Conservation (phyloP, 2,113 vertebrate species). For the Channa argus region DNA sequence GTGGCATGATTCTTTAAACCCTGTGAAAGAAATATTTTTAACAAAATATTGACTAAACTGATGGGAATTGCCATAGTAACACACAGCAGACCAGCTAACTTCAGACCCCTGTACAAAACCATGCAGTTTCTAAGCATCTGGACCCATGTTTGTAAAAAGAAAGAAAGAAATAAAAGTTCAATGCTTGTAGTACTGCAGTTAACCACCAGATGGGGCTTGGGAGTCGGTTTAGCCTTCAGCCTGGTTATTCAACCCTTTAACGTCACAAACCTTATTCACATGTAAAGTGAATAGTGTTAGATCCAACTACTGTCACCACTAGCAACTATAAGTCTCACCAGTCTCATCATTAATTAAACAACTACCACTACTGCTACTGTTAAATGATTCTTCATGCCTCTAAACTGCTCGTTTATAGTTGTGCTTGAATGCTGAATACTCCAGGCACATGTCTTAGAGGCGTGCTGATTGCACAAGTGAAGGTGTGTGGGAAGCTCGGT, state of each 20-base stretch:
- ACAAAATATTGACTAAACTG: too few species aligned
- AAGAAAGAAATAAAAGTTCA: too few species aligned
- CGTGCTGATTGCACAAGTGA: background rate
- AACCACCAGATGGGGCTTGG: conserved; percentile 65
- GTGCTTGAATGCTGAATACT: background rate
- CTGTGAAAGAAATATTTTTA: too few species aligned
- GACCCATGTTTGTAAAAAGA: too few species aligned
- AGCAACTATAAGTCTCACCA: background rate
- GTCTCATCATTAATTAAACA: too few species aligned
- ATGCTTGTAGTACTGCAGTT: background rate
- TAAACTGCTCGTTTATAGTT: background rate
- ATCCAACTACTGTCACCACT: background rate
- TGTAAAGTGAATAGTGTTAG: background rate
- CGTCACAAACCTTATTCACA: background rate
- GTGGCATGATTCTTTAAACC: too few species aligned
- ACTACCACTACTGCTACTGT: too few species aligned
- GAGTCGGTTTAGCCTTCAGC: conserved; percentile 6
- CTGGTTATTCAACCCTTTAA: background rate
- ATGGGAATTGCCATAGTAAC: too few species aligned
- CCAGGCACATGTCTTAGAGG: background rate
- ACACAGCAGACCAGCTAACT: too few species aligned
- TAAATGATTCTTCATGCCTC: too few species aligned
- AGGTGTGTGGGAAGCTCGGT: background rate
- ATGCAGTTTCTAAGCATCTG: too few species aligned
- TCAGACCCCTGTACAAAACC: too few species aligned